Evolutionary conservation across 23 tunicate species (phyloP), one percentile per base, ranked within the genome.

Genomic region (Ciona savignyi): DNA sequence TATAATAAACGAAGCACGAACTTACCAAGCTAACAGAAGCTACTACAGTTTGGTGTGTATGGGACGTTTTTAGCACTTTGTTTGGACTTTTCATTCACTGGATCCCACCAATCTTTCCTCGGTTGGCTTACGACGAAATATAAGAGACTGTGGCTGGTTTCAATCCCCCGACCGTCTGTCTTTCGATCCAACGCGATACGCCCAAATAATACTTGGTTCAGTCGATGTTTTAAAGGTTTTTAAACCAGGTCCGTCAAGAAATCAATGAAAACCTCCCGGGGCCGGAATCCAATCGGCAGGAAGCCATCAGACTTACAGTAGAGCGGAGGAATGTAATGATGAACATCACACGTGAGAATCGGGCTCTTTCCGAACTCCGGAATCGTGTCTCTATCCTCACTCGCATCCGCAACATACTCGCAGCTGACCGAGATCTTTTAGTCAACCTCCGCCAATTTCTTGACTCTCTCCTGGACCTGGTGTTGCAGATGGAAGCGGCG

Each of bases 361-460:
- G 56, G 3, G 2, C 34, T 30, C 20, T 70, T 30, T 29, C 29
- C 56, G 1, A 21, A 3, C 74, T 70, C 56, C 51, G 56, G 51
- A 60, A 34, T 32, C 74, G 23, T 1, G 4, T 70, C 19, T 29
- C 25, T 24, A 70, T 32, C 24, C 22, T 70, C 56, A 51, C 22
- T 1, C 74, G 74, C 34, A 22, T 70, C 3, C 30, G 32, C 29
- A 70, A 25, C 22, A 70, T 70, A 32, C 29, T 33, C 56, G 74
- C 33, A 30, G 74, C 74, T 3, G 74, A 70, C 34, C 74, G 74
- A 1, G 74, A 70, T 70, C 74, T 70, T 32, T 23, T 33, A 23
- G 32, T 34, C 51, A 70, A 34, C 23, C 74, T 70, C 56, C 51
- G 74, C 19, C 3, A 3, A n/a, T 24, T 70, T 32, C 1, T 70